Evolutionary conservation across 2,797 vertebrate genomes (phyloP).

Genomic region (Forpus xanthops): DNA sequence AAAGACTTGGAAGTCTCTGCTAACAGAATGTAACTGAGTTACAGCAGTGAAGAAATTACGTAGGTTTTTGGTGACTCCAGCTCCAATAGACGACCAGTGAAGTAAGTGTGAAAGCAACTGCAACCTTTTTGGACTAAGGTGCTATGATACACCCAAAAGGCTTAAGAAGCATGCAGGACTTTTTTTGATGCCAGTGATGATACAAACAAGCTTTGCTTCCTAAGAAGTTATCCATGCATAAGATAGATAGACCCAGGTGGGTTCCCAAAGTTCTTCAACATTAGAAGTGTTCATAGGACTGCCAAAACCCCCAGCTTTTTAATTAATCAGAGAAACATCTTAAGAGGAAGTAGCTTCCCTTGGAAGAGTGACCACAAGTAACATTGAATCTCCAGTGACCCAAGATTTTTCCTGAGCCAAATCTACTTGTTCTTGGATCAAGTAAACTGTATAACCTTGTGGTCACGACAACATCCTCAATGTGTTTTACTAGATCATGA

Average conservation of each 20-base stretch:
- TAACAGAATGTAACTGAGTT: background rate
- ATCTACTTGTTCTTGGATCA: background rate
- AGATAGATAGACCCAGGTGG: fast-evolving
- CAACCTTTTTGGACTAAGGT: background rate
- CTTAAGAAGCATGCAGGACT: background rate
- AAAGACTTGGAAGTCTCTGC: background rate
- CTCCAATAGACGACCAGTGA: background rate
- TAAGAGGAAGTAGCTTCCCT: background rate
- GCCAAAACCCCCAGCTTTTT: background rate
- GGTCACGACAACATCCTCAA: background rate
- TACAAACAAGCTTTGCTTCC: background rate
- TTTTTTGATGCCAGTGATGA: background rate
- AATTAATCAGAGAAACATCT: background rate
- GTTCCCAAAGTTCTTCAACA: background rate
- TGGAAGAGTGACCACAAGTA: background rate
- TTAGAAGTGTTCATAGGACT: background rate
- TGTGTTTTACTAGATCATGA: background rate
- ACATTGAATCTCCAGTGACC: background rate
- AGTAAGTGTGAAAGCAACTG: background rate
- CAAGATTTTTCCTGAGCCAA: background rate
- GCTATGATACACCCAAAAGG: background rate
- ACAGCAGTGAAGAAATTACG: background rate
- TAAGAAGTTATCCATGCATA: background rate
- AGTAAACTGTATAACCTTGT: background rate
- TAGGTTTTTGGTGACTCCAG: background rate